A percentile compares a stretch with the other conserved stretches of the same genome.
These are phyloP conservation scores for Syngnathus typhle DNA, from an alignment of 2,113 vertebrate species.

Conservation along the genomic window DNA sequence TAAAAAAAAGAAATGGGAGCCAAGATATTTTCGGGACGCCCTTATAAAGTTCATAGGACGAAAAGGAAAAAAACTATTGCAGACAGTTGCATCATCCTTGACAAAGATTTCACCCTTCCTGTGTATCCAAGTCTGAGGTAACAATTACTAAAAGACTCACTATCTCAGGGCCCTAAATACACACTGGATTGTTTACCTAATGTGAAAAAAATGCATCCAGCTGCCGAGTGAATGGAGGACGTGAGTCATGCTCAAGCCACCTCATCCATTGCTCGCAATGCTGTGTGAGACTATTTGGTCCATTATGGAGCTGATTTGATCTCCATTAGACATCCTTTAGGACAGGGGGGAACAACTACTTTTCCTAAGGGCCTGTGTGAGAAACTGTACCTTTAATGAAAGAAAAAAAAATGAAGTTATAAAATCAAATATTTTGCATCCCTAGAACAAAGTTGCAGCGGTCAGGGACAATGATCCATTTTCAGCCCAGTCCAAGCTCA, in stretches of 20 bases:
- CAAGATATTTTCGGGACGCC: slow-evolving; percentile 2
- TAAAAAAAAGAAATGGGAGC: slow-evolving; percentile 17
- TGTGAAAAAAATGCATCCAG: slow-evolving; percentile 30
- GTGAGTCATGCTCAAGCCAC: slow-evolving; percentile 41
- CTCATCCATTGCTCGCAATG: slow-evolving; percentile 10
- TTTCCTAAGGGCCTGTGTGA: not conserved
- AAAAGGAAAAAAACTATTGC: slow-evolving; percentile 16
- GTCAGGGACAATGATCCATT: slow-evolving; percentile 33
- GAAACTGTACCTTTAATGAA: not conserved
- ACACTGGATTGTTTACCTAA: slow-evolving; percentile 46
- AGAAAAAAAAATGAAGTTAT: too few species aligned
- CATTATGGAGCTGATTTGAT: not conserved
- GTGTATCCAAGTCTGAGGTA: not conserved
- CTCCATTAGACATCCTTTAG: not conserved
- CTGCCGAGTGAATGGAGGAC: slow-evolving; percentile 20
- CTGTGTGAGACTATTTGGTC: slow-evolving; percentile 21
- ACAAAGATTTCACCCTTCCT: not conserved
- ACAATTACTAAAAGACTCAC: slow-evolving; percentile 23
- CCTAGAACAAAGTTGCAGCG: not conserved
- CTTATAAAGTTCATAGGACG: slow-evolving; percentile 11
- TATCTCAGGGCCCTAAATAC: slow-evolving; percentile 27
- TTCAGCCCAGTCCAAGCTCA: slow-evolving; percentile 39
- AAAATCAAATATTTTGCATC: too few species aligned
- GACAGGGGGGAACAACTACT: not conserved
- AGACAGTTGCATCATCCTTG: slow-evolving; percentile 9